Evolutionary conservation across 2,113 vertebrate genomes (phyloP), one percentile per base, ranked within the genome.

Genomic region (Tachycineta bicolor): DNA sequence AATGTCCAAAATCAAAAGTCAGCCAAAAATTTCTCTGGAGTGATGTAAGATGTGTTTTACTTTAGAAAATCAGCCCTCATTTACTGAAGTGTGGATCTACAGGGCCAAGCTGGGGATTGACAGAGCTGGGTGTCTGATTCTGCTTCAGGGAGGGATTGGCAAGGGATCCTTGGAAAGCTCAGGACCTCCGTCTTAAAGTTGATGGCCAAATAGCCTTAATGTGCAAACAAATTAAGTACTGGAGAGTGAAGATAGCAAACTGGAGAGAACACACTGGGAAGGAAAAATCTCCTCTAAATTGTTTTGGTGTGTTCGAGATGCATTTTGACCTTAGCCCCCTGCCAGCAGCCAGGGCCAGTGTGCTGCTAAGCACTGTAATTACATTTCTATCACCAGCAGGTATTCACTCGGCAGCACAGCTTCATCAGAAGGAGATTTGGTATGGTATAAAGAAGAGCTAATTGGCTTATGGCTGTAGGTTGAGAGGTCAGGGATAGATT

Each of bases 391-490:
- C 95, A 75, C 67, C 70, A 47, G 60, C 83, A 49, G 14, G 33
- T 79, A 64, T 85, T 93, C 79, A 37, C 56, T 80, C 0, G 0
- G 64, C 83, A 88, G 87, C 56, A 93, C 87, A 88, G 9, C 93
- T 96, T 95, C 76, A 89, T 96, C 90, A 93, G 87, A 77, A 90
- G 13, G 85, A 93, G 92, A 96, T 95, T 93, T 93, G 85, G 56
- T 95, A 60, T 60, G 92, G 90, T 92, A 37, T 89, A 81, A 86
- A 93, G 56, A 80, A 80, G 94, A 84, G 64, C 69, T 96, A 93
- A 92, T 96, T 96, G 96, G 96, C 93, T 96, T 97, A 94, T 33
- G 80, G 68, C 88, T 90, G 86, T 59, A 56, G 90, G 83, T 83
- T 87, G 76, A 82, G 86, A 81, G 96, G 96, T 88, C 92, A 94